Conservation (phyloP, 2,797 vertebrate species). For the Eulemur albifrons region DNA sequence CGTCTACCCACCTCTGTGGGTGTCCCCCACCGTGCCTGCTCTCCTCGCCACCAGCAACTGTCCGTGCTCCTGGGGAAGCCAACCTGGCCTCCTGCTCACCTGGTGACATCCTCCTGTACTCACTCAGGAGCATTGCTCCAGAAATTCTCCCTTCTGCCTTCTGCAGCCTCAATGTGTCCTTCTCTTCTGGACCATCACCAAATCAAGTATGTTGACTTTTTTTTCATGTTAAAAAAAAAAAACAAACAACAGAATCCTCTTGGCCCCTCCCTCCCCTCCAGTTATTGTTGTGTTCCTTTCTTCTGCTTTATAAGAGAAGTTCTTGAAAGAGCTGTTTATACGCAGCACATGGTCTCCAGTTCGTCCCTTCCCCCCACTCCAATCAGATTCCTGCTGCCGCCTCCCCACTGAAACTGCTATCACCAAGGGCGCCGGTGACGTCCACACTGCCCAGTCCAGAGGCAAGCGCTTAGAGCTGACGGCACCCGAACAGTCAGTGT, state of each 20-base stretch:
- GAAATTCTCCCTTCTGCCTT: neutral
- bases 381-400: neutral
- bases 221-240: neutral
- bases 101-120: neutral
- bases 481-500: neutral
- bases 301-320: neutral
- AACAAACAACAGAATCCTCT: neutral
- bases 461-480: neutral
- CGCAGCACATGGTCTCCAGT: neutral
- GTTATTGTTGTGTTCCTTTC: neutral
- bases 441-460: neutral
- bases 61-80: neutral
- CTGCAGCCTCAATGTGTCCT: neutral
- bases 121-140: neutral
- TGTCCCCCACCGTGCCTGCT: too few relatives aligned
- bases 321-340: neutral
- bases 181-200: neutral
- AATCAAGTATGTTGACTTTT: neutral
- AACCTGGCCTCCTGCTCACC: neutral
- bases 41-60: neutral
- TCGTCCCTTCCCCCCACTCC: neutral
- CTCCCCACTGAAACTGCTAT: neutral
- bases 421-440: neutral
- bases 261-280: neutral
- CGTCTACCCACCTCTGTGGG: neutral